Evolutionary conservation across 92 coral and sea anemone species (phyloP), one percentile per base, ranked within the genome.

Genomic region (Epizoanthus illoricatus): DNA sequence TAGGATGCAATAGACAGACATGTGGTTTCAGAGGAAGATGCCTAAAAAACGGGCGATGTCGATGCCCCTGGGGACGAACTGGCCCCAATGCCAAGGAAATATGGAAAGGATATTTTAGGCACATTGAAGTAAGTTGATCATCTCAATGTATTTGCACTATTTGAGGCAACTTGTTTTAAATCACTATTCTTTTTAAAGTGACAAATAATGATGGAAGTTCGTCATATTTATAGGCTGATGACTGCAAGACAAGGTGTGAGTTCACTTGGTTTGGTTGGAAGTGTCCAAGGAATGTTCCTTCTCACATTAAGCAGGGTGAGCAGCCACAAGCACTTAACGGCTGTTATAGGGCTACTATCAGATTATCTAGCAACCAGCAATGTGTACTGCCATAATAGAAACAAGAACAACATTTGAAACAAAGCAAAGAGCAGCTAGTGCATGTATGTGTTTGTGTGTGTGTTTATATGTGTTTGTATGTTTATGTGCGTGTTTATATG

Each of bases 1-100:
- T 4, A 43, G 47, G 47, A 8, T 71, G 75, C 59, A 45, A 23
- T 20, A 12, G 5, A 15, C 57, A 23, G 4, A 71, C 36, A 4
- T 71, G 75, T 71, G 75, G 75, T 0, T 28, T 5, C 20, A 15
- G 57, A 21, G 75, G 75, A 1, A 16, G 17, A 2, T 71, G 75
- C 36, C 21, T 19, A 21, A 43, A 71, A 71, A 71, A 23, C 4
- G 75, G 75, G 15, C 75, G 75, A 5, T 71, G 75, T 47, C 75
- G 42, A 13, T 71, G 75, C 11, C 40, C 15, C 18, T 18, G 57
- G 8, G 75, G 75, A 17, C 19, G 21, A 2, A 71, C 75, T 45
- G 75, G 75, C 16, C 75, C 75, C 5, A 71, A 71, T 71, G 58
- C 59, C 55, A 45, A 45, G 59, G 4, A 6, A 3, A 7, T 65